A percentile compares a stretch with the other conserved stretches of the same genome.
Conservation (phyloP, 2,113 vertebrate genomes). For the Atrichornis clamosus region DNA sequence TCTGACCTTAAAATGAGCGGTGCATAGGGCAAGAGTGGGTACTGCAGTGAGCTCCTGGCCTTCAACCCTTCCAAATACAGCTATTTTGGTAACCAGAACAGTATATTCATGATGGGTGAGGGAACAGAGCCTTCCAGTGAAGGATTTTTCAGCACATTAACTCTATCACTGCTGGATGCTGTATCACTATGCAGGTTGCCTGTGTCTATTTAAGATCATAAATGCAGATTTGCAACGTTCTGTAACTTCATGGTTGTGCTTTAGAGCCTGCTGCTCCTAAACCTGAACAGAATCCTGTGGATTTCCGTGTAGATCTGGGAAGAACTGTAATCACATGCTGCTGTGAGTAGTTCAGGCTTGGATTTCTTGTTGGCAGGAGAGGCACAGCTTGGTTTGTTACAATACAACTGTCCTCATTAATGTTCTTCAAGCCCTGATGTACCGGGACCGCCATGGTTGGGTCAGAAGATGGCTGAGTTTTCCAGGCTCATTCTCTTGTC, state of each 20-base stretch:
- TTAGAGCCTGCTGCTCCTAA: neutral
- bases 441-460: neutral
- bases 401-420: neutral
- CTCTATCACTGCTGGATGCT: neutral
- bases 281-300: neutral
- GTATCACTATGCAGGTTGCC: neutral
- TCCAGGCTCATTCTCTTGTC: neutral
- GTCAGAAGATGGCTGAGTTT: conserved; percentile 1
- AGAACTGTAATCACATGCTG: neutral
- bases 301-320: neutral
- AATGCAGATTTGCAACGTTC: neutral
- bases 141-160: conserved; percentile 9
- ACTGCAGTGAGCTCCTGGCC: neutral
- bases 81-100: neutral
- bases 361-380: neutral
- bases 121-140: neutral
- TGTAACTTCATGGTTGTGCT: neutral
- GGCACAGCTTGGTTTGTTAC: neutral
- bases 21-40: conserved; percentile 16
- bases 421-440: neutral
- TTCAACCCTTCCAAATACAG: neutral
- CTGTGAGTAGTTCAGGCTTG: neutral
- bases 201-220: neutral
- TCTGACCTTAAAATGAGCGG: conserved; percentile 49
- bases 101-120: neutral